A percentile compares a stretch with the other conserved stretches of the same genome.
Evolutionary conservation across 2,797 vertebrate genomes (phyloP).

Genomic region (Pampus argenteus): DNA sequence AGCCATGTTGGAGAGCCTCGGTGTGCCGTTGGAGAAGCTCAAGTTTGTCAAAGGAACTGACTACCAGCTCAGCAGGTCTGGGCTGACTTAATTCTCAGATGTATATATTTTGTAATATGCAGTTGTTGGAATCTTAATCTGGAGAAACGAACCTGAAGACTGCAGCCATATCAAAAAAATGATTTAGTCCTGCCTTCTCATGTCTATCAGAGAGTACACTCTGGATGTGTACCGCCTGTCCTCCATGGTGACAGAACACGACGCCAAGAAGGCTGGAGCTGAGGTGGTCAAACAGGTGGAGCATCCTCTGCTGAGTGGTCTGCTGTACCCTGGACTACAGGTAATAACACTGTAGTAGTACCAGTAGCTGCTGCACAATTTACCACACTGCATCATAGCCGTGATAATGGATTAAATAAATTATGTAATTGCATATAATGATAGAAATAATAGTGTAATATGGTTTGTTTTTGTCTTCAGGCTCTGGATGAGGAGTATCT

Average conservation of each 20-base stretch:
- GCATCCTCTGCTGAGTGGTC: conserved; percentile 94
- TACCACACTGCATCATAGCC: not conserved
- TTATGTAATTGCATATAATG: not conserved
- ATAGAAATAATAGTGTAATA: conserved; percentile 17
- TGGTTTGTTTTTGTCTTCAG: conserved; percentile 72
- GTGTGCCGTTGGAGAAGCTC: conserved; percentile 93
- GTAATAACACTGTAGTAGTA: conserved; percentile 68
- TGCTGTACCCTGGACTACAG: conserved; percentile 97
- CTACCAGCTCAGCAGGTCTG: conserved; percentile 95
- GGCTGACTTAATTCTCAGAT: accelerated
- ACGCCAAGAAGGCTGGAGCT: conserved; percentile 97
- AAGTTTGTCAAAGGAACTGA: conserved; percentile 94
- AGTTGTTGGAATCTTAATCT: not conserved
- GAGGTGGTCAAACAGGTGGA: conserved; percentile 99
- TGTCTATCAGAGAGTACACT: conserved; percentile 91
- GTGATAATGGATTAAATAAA: not conserved
- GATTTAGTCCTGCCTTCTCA: not conserved
- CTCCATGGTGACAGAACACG: conserved; percentile 94
- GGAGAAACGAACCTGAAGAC: no score
- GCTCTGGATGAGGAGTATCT: conserved; percentile 97
- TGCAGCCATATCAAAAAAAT: no score
- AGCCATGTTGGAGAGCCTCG: conserved; percentile 96
- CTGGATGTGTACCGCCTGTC: conserved; percentile 96
- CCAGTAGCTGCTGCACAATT: not conserved
- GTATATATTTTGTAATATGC: not conserved